Evolutionary conservation across 1,140 invertebrate species (phyloP).

Genomic region (Carcinoscorpius rotundicauda): DNA sequence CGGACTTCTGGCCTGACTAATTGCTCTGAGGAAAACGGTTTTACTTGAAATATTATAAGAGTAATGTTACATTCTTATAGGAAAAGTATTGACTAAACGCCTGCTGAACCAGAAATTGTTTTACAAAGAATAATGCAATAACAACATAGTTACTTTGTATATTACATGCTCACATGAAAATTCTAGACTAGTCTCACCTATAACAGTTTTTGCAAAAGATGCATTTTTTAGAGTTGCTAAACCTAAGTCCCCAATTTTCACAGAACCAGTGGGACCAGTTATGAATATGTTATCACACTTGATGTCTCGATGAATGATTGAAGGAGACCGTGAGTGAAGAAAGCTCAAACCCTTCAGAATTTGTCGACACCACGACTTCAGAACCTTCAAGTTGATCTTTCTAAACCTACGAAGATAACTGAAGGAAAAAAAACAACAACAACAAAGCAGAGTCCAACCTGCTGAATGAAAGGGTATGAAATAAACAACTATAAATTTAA

Average conservation of each 20-base stretch:
- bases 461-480: conserved; percentile 2
- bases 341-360: conserved; percentile 95
- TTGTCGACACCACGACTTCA: conserved; percentile 98
- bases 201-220: conserved; percentile 97
- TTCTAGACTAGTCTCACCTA: conserved; percentile 46
- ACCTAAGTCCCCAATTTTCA: conserved; percentile 98
- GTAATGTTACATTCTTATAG: neutral
- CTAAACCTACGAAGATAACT: conserved; percentile 86
- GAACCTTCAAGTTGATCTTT: conserved; percentile 92
- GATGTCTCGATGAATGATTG: conserved; percentile 86
- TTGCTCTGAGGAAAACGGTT: too few relatives aligned
- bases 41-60: neutral
- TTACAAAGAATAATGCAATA: too few relatives aligned
- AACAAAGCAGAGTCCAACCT: conserved; percentile 14
- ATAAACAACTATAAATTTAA: neutral
- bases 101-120: too few relatives aligned
- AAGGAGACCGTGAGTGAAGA: conserved; percentile 89
- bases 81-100: too few relatives aligned
- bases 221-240: conserved; percentile 95
- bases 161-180: too few relatives aligned
- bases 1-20: too few relatives aligned
- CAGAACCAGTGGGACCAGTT: conserved; percentile 88
- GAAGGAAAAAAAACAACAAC: neutral
- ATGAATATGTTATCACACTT: conserved; percentile 99
- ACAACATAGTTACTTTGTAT: too few relatives aligned